Percentiles rank a stretch among this genome's conserved stretches.
Evolutionary conservation across 2,113 vertebrate genomes (phyloP).

Genomic region (Ramphastos sulfuratus): DNA sequence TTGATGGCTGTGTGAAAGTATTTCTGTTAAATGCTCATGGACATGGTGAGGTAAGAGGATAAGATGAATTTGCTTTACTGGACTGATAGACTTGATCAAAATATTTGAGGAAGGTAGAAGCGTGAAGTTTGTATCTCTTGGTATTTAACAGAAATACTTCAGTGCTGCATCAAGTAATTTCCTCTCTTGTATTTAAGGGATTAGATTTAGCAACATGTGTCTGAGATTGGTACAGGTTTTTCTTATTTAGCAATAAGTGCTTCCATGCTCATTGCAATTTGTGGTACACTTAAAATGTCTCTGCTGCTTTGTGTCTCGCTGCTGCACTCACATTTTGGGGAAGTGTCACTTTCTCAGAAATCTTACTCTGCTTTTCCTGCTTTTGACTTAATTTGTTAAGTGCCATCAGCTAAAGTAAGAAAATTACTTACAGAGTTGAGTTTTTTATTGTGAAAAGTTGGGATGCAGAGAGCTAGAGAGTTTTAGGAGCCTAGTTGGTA

Average conservation of each 20-base stretch:
- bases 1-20: neutral
- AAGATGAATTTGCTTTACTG: neutral
- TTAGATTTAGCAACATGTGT: slow-evolving; percentile 70
- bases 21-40: neutral
- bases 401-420: slow-evolving; percentile 48
- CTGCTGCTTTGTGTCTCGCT: slow-evolving; percentile 71
- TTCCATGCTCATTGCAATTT: slow-evolving; percentile 79
- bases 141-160: slow-evolving; percentile 45
- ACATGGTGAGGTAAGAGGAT: neutral
- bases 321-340: slow-evolving; percentile 58
- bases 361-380: slow-evolving; percentile 42
- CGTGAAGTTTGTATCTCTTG: slow-evolving; percentile 42
- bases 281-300: slow-evolving; percentile 76
- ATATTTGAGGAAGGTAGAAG: neutral
- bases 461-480: neutral
- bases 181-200: slow-evolving; percentile 56
- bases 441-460: neutral
- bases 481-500: neutral
- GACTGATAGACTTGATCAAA: neutral
- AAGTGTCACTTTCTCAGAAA: slow-evolving; percentile 70
- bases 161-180: slow-evolving; percentile 57
- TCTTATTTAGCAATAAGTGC: slow-evolving; percentile 78
- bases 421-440: slow-evolving; percentile 20
- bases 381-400: slow-evolving; percentile 52
- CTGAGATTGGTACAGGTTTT: slow-evolving; percentile 73